phyloP scores from a whole-genome alignment of 2,113 vertebrate genomes.

The Malurus melanocephalus region DNA sequence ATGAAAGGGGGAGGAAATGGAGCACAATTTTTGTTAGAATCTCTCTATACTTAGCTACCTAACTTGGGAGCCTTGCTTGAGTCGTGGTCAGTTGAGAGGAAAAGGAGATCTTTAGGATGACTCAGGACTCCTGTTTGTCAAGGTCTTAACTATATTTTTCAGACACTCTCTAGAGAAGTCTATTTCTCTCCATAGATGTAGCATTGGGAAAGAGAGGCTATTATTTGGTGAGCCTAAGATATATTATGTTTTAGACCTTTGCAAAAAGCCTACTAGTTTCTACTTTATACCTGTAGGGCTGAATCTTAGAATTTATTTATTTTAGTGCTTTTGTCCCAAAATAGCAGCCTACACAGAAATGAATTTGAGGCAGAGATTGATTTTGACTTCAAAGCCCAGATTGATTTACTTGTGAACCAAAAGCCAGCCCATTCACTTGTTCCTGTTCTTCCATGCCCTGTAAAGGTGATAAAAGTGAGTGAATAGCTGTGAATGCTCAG shows the following conservation, averaged over 20 bases:
- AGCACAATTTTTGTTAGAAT: not conserved
- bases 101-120: not conserved
- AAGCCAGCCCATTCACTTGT: not conserved
- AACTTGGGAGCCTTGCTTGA: not conserved
- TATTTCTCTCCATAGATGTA: not conserved
- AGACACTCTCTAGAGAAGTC: not conserved
- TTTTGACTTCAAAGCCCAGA: not conserved
- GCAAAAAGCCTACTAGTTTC: not conserved
- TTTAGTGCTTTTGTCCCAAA: not conserved
- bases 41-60: not conserved
- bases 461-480: not conserved
- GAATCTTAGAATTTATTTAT: not conserved
- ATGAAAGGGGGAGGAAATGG: not conserved
- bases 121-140: not conserved
- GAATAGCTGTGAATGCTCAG: not conserved
- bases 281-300: not conserved
- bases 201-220: not conserved
- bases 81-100: not conserved
- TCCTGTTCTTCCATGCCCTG: not conserved
- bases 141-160: not conserved
- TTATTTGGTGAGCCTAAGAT: not conserved
- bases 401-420: not conserved
- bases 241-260: not conserved
- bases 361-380: not conserved
- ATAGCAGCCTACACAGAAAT: not conserved